A percentile compares a stretch with the other conserved stretches of the same genome.
phyloP scores from a whole-genome alignment of 2,888 invertebrate genomes.

The Polymixis lichenea region DNA sequence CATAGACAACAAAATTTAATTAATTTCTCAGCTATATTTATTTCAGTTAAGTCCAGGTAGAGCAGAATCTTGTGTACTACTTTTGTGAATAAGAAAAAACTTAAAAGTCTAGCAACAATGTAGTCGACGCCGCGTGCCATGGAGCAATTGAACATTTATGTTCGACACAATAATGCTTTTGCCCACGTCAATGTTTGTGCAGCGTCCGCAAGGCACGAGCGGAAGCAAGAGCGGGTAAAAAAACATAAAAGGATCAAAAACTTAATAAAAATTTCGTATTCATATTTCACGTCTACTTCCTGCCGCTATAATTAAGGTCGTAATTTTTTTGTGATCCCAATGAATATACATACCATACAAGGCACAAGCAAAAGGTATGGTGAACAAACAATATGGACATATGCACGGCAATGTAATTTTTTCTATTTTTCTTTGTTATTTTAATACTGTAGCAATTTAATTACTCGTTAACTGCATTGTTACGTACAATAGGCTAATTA shows the following conservation, averaged over 20 bases:
- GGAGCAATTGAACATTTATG: constrained; percentile 6
- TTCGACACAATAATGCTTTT: constrained; percentile 18
- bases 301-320: not conserved
- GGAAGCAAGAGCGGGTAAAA: not conserved
- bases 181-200: constrained; percentile 1
- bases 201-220: not conserved
- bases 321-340: not conserved
- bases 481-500: not conserved
- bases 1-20: too few species aligned
- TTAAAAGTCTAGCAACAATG: constrained; percentile 8
- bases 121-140: not conserved
- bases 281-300: not conserved
- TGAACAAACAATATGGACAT: not conserved
- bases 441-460: not conserved
- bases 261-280: not conserved
- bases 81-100: constrained; percentile 11
- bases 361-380: not conserved
- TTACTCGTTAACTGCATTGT: not conserved
- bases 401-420: not conserved
- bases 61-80: too few species aligned
- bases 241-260: not conserved
- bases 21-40: not conserved
- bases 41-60: not conserved
- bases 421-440: not conserved
- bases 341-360: not conserved